These are phyloP conservation scores for Mormoops blainvillei DNA, from an alignment of 2,113 vertebrate species.

Conservation along the genomic window DNA sequence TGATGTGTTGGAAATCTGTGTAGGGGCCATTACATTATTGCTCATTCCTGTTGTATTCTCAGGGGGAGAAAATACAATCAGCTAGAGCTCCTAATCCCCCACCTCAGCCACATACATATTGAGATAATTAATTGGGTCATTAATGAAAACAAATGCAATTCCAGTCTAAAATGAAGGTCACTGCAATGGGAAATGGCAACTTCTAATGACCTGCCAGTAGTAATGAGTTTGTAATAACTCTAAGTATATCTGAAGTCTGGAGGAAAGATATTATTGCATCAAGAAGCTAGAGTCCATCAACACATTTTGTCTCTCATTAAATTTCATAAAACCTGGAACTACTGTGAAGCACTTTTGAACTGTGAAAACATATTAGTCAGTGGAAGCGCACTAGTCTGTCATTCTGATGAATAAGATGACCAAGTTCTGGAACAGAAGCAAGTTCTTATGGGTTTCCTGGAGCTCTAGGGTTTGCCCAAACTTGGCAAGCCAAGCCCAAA, in stretches of 20 bases:
- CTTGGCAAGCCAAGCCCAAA: neutral
- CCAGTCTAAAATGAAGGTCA: slow-evolving; percentile 5
- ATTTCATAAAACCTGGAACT: neutral
- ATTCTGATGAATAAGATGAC: neutral
- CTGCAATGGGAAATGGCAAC: neutral
- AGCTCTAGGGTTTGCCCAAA: neutral
- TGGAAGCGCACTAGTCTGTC: neutral
- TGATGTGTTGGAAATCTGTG: neutral
- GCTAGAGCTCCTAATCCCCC: neutral
- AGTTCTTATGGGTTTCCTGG: neutral
- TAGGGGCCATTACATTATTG: neutral
- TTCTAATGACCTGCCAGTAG: neutral
- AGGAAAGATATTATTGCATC: neutral
- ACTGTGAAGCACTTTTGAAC: neutral
- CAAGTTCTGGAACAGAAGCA: neutral
- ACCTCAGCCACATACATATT: neutral
- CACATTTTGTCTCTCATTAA: neutral
- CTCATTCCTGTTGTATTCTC: neutral
- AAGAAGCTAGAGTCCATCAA: neutral
- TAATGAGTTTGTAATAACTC: neutral
- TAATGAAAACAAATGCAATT: slow-evolving; percentile 14
- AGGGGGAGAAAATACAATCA: neutral
- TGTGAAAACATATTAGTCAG: slow-evolving; percentile 9
- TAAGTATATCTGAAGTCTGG: neutral
- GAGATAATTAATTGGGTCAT: neutral